Conservation (phyloP, 2,113 vertebrate genomes). For the Dryoscopus gambensis region DNA sequence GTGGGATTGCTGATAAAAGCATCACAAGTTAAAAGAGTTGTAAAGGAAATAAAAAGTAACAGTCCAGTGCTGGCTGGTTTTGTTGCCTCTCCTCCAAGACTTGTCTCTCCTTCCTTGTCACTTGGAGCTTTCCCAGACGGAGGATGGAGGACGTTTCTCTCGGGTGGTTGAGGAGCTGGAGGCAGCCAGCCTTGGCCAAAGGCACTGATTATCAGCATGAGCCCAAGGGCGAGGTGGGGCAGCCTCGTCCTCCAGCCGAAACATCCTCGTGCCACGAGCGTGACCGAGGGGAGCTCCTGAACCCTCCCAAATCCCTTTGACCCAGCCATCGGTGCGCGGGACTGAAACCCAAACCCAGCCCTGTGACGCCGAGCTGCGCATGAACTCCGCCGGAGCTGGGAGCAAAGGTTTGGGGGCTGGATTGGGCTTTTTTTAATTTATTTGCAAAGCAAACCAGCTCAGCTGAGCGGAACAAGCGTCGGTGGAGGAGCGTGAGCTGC, state of each 20-base stretch:
- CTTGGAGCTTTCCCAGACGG: not conserved
- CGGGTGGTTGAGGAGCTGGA: not conserved
- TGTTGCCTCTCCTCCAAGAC: not conserved
- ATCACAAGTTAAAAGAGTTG: not conserved
- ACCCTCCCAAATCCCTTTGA: not conserved
- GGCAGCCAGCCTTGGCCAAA: not conserved
- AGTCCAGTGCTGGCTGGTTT: not conserved
- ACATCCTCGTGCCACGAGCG: not conserved
- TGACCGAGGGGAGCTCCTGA: not conserved
- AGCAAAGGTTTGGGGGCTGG: conserved; percentile 24
- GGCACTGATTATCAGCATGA: not conserved
- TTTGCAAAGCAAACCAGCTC: not conserved
- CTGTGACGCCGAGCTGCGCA: not conserved
- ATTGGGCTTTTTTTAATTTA: not conserved
- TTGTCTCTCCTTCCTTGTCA: not conserved
- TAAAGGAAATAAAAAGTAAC: not conserved
- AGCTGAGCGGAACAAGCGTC: not conserved
- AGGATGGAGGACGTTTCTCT: not conserved
- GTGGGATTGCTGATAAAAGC: not conserved
- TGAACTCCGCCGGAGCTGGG: not conserved
- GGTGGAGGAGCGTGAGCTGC: not conserved
- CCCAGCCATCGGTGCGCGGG: not conserved
- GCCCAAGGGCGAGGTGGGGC: not conserved
- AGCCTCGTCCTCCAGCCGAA: not conserved
- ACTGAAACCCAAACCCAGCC: not conserved